A percentile compares a stretch with the other conserved stretches of the same genome.
Conservation (phyloP, 2,888 invertebrate species). For the Zhuqinia jingwanae region DNA sequence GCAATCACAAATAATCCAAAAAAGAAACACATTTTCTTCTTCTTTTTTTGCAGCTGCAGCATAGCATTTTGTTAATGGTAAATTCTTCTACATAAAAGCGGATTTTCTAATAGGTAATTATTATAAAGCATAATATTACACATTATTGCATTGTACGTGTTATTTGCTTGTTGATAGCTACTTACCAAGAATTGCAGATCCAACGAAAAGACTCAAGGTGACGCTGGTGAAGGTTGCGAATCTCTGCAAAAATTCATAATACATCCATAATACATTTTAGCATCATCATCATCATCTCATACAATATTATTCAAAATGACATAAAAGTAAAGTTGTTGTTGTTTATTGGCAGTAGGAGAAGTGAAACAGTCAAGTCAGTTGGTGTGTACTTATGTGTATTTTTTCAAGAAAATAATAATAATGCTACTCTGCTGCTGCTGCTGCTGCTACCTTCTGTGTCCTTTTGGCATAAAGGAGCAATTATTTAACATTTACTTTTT, state of each 20-base stretch:
- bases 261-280: constrained; percentile 56
- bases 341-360: constrained; percentile 47
- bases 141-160: too few relatives aligned
- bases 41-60: constrained; percentile 20
- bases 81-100: constrained; percentile 52
- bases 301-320: constrained; percentile 63
- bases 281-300: too few relatives aligned
- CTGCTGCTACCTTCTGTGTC: too few relatives aligned
- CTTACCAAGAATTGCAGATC: constrained; percentile 96
- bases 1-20: too few relatives aligned
- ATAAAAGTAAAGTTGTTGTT: constrained; percentile 64
- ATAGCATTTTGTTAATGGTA: constrained; percentile 30
- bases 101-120: too few relatives aligned
- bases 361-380: too few relatives aligned
- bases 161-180: too few relatives aligned
- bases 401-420: constrained; percentile 8
- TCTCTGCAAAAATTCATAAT: constrained; percentile 86
- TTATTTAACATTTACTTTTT: constrained; percentile 48
- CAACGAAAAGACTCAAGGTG: constrained; percentile 94
- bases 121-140: constrained; percentile 47
- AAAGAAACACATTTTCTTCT: too few relatives aligned
- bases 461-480: constrained; percentile 40
- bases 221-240: constrained; percentile 96
- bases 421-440: too few relatives aligned
- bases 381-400: too few relatives aligned